A percentile compares a stretch with the other conserved stretches of the same genome.
Conservation (phyloP, 2,797 vertebrate genomes). For the Capromys pilorides region DNA sequence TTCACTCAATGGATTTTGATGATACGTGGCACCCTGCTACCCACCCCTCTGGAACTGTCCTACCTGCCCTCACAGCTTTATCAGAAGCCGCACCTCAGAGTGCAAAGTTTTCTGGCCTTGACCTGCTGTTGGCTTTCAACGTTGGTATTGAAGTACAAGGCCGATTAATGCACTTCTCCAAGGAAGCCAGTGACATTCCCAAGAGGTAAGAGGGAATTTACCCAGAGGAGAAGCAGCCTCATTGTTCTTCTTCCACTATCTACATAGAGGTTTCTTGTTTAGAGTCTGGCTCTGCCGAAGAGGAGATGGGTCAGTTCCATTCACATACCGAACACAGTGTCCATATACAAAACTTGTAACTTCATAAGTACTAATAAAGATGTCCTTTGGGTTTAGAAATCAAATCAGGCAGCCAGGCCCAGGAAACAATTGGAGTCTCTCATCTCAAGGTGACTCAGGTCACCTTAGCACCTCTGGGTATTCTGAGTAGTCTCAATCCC, state of each 20-base stretch:
- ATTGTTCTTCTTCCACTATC: neutral
- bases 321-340: neutral
- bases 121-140: conserved; percentile 95
- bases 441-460: neutral
- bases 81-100: conserved; percentile 87
- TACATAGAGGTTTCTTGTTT: neutral
- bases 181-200: conserved; percentile 93
- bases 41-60: conserved; percentile 93
- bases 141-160: conserved; percentile 96
- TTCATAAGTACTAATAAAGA: conserved; percentile 21
- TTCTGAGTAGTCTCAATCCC: neutral
- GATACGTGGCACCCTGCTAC: conserved; percentile 98
- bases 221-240: neutral
- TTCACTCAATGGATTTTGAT: conserved; percentile 98
- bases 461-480: neutral
- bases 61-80: conserved; percentile 92
- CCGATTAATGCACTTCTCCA: conserved; percentile 92
- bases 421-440: neutral
- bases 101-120: conserved; percentile 89
- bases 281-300: neutral
- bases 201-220: conserved; percentile 87
- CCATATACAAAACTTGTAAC: neutral
- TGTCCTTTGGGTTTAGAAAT: neutral
- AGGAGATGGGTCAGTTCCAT: neutral
- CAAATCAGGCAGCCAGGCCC: neutral